Base-by-base conservation (phyloP, 2,797 vertebrate species). In the Oreonectes daqikongensis region DNA sequence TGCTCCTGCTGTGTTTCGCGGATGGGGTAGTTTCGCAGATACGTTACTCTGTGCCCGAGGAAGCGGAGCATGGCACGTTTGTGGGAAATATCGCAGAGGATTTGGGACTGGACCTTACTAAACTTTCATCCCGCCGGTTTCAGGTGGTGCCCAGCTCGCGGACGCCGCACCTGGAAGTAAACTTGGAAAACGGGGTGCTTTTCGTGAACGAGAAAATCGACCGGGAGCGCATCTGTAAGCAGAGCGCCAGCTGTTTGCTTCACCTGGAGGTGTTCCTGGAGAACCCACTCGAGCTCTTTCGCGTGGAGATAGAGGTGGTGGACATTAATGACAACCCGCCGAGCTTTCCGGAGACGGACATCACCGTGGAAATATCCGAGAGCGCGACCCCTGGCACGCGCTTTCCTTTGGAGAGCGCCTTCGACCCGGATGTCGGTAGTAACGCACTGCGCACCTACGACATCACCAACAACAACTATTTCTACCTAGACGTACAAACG, bases 31-130 rank as follows among this genome's bases (percentile, higher is more conserved):
- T 92, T 83, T 90, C 93, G 84, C 97, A 99, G 93, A 96, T 98
- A 83, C 95, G 95, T 85, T 98, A 98, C 89, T 97, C 95, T 28
- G 97, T 98, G 85, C 95, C 96, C 84, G 97, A 99, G 89, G 97
- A 99, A 89, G 93, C 95, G 81, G 96, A 96, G 72, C 96, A 96
- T 88, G 97, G 97, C 88, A 97, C 96, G 61, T 93, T 98, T 87
- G 96, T 99, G 94, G 97, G 97, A 77, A 99, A 98, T 91, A 98
- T 99, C 83, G 96, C 97, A 22, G 96, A 99, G 91, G 97, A 98
- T 86, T 90, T 99, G 92, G 95, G 97, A 78, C 94, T 99, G 94
- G 96, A 98, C 94, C 94, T 98, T 83, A 97, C 96, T 85, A 97
- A 99, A 91, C 93, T 98, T 91, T 94, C 95, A 32, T 94, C 95